Base-by-base conservation (phyloP, 2,113 vertebrate genomes). In the Fregetta grallaria region DNA sequence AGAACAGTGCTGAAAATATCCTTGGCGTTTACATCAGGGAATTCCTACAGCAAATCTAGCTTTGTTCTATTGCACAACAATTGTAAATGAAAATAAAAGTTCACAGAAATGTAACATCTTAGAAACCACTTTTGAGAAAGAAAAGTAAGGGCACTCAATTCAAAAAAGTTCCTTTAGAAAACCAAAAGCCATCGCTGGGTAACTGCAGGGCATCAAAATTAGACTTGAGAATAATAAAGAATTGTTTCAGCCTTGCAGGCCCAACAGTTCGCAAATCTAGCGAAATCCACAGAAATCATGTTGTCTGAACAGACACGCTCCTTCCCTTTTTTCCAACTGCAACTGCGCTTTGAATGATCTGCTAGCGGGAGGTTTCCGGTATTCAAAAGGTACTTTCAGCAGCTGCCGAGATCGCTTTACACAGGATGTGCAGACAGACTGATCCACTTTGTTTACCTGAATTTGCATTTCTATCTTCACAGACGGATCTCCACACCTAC, bases 1-100 rank as follows among this genome's bases (percentile, higher is more conserved):
- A 84, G 80, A 79, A 87, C 65, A 96, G 94, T 79, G 77, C 84
- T 92, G 96, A 85, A 92, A 95, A 95, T 76, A 95, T 94, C 95
- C 94, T 86, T 95, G 94, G 96, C 87, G 0, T 94, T 94, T 47
- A 52, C 6, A 42, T 67, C 7, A 66, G 77, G 52, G 66, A 72
- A 38, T 92, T 92, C 78, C 96, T 88, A 83, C 59, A 87, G 91
- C 96, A 95, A 95, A 61, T 44, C 53, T 68, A 90, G 81, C 80
- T 74, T 71, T 79, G 50, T 53, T 89, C 50, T 87, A 73, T 67
- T 71, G 92, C 88, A 96, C 77, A 38, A 18, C 73, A 84, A 22
- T 34, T 58, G 82, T 47, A 66, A 47, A 27, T 76, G 91, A 84
- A 87, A 90, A 77, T 7, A 42, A 50, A 47, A 59, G 29, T 56